Conservation (phyloP, 1,140 invertebrate species). For the Teleopsis dalmanni region DNA sequence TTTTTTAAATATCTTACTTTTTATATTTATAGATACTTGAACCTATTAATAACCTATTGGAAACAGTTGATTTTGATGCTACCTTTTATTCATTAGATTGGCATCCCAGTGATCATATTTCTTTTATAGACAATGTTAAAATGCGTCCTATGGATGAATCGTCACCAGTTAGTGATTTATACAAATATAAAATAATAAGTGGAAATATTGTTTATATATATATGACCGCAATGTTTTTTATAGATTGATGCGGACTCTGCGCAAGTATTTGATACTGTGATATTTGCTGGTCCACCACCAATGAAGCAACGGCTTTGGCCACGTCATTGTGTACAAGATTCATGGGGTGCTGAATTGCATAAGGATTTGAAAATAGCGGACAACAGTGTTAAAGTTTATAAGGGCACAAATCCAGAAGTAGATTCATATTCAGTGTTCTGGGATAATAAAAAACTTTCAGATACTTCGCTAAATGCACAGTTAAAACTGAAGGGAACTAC, state of each 20-base stretch:
- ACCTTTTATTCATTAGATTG: constrained; percentile 96
- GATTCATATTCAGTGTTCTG: constrained; percentile 98
- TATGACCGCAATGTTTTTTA: neutral
- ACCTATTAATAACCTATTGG: constrained; percentile 84
- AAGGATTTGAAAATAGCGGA: constrained; percentile 75
- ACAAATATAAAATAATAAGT: neutral
- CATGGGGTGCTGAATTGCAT: constrained; percentile 90
- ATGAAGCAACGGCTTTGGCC: constrained; percentile 89
- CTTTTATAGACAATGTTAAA: constrained; percentile 87
- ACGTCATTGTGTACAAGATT: constrained; percentile 88
- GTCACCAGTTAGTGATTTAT: constrained; percentile 51
- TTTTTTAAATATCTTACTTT: neutral
- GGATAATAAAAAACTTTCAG: constrained; percentile 87
- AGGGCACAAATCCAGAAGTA: constrained; percentile 89
- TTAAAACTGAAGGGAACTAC: constrained; percentile 73
- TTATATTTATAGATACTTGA: constrained; percentile 61
- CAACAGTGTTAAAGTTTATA: constrained; percentile 77
- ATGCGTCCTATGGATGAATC: constrained; percentile 59
- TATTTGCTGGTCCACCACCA: constrained; percentile 77
- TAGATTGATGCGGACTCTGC: constrained; percentile 63
- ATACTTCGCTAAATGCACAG: constrained; percentile 77
- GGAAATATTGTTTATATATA: neutral
- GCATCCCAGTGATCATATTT: constrained; percentile 95
- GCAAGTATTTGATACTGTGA: constrained; percentile 80
- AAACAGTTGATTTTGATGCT: constrained; percentile 77